Percentiles rank a stretch among this genome's conserved stretches.
These are phyloP conservation scores for Calidris pugnax DNA, from an alignment of 2,113 vertebrate genomes.

Conservation along the genomic window DNA sequence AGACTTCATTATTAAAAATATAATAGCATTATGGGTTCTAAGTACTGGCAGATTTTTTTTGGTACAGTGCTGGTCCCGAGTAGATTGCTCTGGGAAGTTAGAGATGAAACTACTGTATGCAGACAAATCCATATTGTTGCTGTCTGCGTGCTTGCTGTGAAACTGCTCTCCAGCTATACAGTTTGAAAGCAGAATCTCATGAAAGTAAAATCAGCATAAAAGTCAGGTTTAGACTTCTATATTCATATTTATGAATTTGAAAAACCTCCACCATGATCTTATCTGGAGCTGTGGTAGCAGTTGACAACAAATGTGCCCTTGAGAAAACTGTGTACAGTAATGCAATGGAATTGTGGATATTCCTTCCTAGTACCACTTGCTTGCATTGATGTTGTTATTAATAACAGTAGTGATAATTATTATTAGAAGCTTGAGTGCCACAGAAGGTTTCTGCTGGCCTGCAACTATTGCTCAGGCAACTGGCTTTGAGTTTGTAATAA, in stretches of 20 bases:
- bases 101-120: slow-evolving; percentile 38
- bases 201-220: slow-evolving; percentile 73
- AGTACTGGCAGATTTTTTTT: not conserved
- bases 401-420: slow-evolving; percentile 10
- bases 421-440: slow-evolving; percentile 13
- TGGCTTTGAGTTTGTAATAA: slow-evolving; percentile 11
- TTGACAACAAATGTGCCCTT: slow-evolving; percentile 74
- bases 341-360: not conserved
- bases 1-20: not conserved
- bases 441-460: slow-evolving; percentile 35
- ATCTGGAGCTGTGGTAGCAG: slow-evolving; percentile 61
- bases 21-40: not conserved
- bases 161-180: slow-evolving; percentile 54
- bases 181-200: slow-evolving; percentile 72
- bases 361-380: not conserved
- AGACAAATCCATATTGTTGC: slow-evolving; percentile 61
- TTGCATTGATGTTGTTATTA: slow-evolving; percentile 10
- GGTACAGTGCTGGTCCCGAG: not conserved
- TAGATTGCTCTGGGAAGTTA: not conserved
- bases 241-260: slow-evolving; percentile 76
- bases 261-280: slow-evolving; percentile 67
- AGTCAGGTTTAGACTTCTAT: slow-evolving; percentile 68
- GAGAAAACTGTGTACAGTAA: slow-evolving; percentile 35
- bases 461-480: slow-evolving; percentile 3
- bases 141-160: slow-evolving; percentile 33